Base-by-base conservation (phyloP, 2,888 invertebrate species). In the Arge pagana region DNA sequence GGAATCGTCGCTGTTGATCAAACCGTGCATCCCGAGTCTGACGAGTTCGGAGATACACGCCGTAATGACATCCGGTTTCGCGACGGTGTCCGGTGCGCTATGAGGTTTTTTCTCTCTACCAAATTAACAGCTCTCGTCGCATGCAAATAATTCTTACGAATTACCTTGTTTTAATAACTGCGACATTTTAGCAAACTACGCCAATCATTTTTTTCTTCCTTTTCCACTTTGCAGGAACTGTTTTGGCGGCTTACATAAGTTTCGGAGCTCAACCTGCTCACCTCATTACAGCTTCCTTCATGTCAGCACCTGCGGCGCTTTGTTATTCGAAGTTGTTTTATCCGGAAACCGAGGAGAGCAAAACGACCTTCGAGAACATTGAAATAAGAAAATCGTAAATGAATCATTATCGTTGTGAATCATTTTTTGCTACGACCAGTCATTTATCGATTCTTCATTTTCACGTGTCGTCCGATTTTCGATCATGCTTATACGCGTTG, bases 241-340 rank as follows among this genome's bases (percentile, higher is more conserved):
- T 96, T 1, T 79, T 98, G 67, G 96, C 95, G 0, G 93, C 96
- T 0, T 98, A 96, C 74, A 91, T 96, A 48, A 83, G 83, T 3
- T 95, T 93, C 74, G 96, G 96, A 0, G 94, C 95, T 0, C 84
- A 88, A 41, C 87, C 97, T 0, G 85, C 90, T 0, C 92, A 96
- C 75, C 79, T 98, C 30, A 86, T 98, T 56, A 93, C 96, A 0
- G 93, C 97, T 0, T 92, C 93, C 56, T 89, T 98, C 1, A 96
- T 98, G 96, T 93, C 96, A 0, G 96, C 97, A 0, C 97, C 97
- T 0, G 94, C 95, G 0, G 90, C 96, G 0, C 77, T 98, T 21
- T 93, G 93, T 64, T 90, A 85, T 68, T 85, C 95, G 8, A 98
- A 98, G 75, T 80, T 99, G 0, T 82, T 96, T 65, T 89, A 90